Evolutionary conservation across 2,113 vertebrate genomes (phyloP).

Genomic region (Eulacestoma nigropectus): DNA sequence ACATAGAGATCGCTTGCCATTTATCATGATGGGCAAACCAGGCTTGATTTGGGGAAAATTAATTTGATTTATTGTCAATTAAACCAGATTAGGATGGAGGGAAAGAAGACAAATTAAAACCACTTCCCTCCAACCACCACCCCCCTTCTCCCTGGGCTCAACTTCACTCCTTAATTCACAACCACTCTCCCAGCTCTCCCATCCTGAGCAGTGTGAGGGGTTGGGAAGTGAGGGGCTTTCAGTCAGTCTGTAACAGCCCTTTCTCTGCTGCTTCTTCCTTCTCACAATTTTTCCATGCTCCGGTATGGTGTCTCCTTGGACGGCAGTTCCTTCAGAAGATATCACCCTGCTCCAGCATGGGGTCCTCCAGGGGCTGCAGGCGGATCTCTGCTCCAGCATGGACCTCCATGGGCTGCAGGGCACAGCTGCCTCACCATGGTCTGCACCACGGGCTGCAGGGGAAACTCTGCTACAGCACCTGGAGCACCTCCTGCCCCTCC

Average conservation of each 20-base stretch:
- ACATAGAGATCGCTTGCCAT: neutral
- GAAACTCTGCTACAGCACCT: rapidly evolving
- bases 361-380: neutral
- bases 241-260: neutral
- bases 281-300: neutral
- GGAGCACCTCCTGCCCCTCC: neutral
- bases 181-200: neutral
- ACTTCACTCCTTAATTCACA: neutral
- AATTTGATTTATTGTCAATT: neutral
- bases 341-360: rapidly evolving
- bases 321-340: neutral
- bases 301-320: neutral
- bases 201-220: neutral
- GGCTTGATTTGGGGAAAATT: neutral
- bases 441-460: rapidly evolving
- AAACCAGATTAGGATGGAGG: neutral
- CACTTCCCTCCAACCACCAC: rapidly evolving
- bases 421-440: neutral
- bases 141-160: neutral
- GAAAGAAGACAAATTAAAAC: neutral
- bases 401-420: neutral
- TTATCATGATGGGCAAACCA: neutral
- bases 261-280: neutral
- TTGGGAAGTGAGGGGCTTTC: neutral
- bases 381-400: neutral